These are phyloP conservation scores for Daphoenositta chrysoptera DNA, from an alignment of 2,113 vertebrate genomes.

Conservation along the genomic window DNA sequence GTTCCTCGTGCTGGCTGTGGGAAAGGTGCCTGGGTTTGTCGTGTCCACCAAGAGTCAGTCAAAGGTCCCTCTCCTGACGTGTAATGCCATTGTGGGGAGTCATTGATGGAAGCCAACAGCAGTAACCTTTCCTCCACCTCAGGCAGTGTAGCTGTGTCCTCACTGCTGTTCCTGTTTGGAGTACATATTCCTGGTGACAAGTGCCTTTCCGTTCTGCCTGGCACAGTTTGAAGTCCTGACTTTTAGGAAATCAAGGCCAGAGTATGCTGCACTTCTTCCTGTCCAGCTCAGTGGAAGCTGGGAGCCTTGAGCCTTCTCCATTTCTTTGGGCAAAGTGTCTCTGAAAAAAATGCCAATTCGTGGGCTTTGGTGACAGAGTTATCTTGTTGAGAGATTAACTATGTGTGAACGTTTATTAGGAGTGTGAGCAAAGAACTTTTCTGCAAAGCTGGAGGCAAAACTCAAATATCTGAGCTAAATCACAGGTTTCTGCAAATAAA, in stretches of 20 bases:
- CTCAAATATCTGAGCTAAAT: not conserved
- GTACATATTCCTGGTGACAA: fast-evolving
- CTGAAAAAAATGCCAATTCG: fast-evolving
- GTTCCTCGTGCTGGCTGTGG: not conserved
- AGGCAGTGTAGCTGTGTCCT: not conserved
- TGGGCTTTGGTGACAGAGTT: not conserved
- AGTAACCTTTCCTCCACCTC: not conserved
- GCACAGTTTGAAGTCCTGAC: not conserved
- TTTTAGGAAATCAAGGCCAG: not conserved
- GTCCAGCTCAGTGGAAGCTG: not conserved
- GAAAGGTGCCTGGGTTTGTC: not conserved
- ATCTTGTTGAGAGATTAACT: not conserved
- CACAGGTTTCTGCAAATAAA: not conserved
- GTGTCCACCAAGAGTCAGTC: not conserved
- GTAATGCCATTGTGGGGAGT: not conserved
- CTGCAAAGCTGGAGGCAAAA: not conserved
- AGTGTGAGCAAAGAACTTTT: not conserved
- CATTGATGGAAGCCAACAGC: not conserved
- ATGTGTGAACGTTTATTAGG: not conserved
- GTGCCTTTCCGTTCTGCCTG: not conserved
- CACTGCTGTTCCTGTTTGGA: not conserved
- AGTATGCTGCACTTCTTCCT: not conserved
- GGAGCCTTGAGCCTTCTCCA: not conserved
- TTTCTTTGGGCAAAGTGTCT: not conserved
- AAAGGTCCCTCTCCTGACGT: not conserved